phyloP scores from a whole-genome alignment of 2,797 vertebrate genomes.

The Lacerta viridis region DNA sequence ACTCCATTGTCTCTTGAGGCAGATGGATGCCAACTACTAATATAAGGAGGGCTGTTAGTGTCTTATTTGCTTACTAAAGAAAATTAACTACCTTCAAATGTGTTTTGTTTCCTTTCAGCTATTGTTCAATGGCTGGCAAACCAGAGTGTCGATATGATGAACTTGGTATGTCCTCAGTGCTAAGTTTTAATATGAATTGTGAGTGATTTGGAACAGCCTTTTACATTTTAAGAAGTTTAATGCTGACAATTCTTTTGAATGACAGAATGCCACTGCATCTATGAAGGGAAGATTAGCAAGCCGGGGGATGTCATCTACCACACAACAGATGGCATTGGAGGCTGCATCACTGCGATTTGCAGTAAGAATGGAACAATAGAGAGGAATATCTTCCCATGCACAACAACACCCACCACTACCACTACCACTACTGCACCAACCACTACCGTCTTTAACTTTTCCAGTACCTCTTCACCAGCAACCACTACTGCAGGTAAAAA shows the following conservation, averaged over 20 bases:
- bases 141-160: slow-evolving; percentile 71
- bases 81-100: slow-evolving; percentile 2
- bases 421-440: slow-evolving; percentile 55
- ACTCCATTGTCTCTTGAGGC: too few species aligned
- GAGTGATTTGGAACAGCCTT: background rate
- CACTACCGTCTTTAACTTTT: slow-evolving; percentile 64
- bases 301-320: slow-evolving; percentile 80
- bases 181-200: background rate
- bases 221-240: slow-evolving; percentile 3
- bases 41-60: background rate
- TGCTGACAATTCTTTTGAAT: slow-evolving; percentile 44
- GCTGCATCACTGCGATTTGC: slow-evolving; percentile 86
- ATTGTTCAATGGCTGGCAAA: slow-evolving; percentile 70
- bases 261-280: slow-evolving; percentile 87
- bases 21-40: too few species aligned
- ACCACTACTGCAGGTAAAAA: slow-evolving; percentile 67
- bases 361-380: slow-evolving; percentile 80
- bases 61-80: background rate
- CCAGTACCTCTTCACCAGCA: slow-evolving; percentile 12
- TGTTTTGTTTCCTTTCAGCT: slow-evolving; percentile 56
- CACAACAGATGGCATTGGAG: slow-evolving; percentile 85
- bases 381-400: slow-evolving; percentile 73
- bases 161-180: slow-evolving; percentile 63
- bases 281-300: slow-evolving; percentile 74
- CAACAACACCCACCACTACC: background rate